phyloP scores from a whole-genome alignment of 1,140 invertebrate genomes.

The Calephelis virginiensis region DNA sequence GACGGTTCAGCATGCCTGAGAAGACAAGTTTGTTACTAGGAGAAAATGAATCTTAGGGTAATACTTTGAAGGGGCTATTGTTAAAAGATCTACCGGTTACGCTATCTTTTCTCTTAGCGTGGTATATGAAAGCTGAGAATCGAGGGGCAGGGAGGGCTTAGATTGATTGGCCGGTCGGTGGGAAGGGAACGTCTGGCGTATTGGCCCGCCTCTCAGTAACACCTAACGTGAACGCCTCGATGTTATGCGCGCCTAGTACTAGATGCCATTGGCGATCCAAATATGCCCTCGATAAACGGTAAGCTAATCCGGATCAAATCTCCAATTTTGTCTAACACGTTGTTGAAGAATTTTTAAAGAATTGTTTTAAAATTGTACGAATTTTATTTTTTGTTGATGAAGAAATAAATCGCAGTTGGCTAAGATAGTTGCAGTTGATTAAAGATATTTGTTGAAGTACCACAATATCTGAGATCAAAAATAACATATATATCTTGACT shows the following conservation, averaged over 20 bases:
- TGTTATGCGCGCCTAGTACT: conserved; percentile 67
- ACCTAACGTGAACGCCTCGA: conserved; percentile 64
- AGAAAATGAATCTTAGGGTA: conserved; percentile 45
- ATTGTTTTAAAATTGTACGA: background rate
- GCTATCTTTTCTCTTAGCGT: conserved; percentile 35
- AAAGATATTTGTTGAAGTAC: too few relatives aligned
- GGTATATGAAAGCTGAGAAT: conserved; percentile 33
- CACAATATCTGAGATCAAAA: too few relatives aligned
- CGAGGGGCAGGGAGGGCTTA: conserved; percentile 53
- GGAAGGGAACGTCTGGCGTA: conserved; percentile 63
- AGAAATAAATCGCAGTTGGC: background rate
- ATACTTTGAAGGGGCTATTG: conserved; percentile 35
- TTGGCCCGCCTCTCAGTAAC: conserved; percentile 64
- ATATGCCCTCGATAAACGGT: conserved; percentile 21
- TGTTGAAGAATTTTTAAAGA: background rate
- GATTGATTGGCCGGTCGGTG: conserved; percentile 61
- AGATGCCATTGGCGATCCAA: conserved; percentile 47
- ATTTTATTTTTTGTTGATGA: background rate
- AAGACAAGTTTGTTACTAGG: conserved; percentile 56
- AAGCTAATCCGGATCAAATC: conserved; percentile 18
- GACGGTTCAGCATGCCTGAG: conserved; percentile 41
- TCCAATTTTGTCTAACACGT: conserved; percentile 3
- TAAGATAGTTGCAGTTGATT: background rate
- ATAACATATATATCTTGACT: too few relatives aligned
- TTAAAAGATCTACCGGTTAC: conserved; percentile 38